phyloP scores from a whole-genome alignment of 2,888 invertebrate genomes.

The Scaptomyza parva region DNA sequence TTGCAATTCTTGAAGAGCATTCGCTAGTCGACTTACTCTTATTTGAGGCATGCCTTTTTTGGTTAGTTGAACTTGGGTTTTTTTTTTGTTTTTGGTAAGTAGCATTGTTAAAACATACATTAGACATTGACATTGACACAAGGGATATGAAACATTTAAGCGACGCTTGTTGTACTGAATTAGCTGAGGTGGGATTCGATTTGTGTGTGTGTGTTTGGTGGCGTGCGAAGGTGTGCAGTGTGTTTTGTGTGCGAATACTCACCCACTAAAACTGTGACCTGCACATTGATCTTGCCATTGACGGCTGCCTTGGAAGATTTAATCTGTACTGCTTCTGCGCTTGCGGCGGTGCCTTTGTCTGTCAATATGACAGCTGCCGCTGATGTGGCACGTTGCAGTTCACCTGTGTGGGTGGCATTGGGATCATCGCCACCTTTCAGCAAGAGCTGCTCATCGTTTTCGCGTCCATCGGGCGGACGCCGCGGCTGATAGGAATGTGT shows the following conservation, averaged over 20 bases:
- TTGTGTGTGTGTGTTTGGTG: conserved; percentile 5
- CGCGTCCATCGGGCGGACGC: conserved; percentile 92
- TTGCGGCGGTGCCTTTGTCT: conserved; percentile 84
- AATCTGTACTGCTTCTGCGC: conserved; percentile 82
- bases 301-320: conserved; percentile 86
- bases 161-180: conserved; percentile 57
- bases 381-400: conserved; percentile 81
- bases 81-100: conserved; percentile 60
- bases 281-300: conserved; percentile 95
- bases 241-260: conserved; percentile 66
- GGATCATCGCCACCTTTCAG: conserved; percentile 58
- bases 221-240: conserved; percentile 4
- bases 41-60: conserved; percentile 18
- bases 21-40: conserved; percentile 23
- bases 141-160: conserved; percentile 56
- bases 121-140: conserved; percentile 74
- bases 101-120: conserved; percentile 75
- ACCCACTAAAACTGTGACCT: conserved; percentile 93
- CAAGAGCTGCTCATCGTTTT: conserved; percentile 87
- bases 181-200: conserved; percentile 26
- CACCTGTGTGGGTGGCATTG: conserved; percentile 33
- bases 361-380: conserved; percentile 86
- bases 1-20: conserved; percentile 24
- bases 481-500: conserved; percentile 82
- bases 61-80: conserved; percentile 53